Evolutionary conservation across 92 coral and sea anemone species (phyloP).

Genomic region (Galaxea fascicularis): DNA sequence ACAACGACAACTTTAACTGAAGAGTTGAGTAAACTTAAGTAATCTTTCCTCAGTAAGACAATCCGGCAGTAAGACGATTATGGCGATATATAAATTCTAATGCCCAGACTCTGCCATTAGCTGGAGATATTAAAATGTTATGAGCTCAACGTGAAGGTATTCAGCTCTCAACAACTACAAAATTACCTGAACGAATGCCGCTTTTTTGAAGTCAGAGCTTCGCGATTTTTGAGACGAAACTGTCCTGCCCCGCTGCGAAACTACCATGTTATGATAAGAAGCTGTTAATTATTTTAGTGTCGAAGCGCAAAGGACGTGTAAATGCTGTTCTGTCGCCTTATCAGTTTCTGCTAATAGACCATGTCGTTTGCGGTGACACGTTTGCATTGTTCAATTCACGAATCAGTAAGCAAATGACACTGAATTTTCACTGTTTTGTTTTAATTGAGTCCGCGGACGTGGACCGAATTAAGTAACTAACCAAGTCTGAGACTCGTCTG

Average conservation of each 20-base stretch:
- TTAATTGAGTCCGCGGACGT: not conserved
- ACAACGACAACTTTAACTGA: not conserved
- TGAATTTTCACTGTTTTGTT: conserved; percentile 27
- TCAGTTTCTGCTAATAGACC: conserved; percentile 43
- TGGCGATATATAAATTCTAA: not conserved
- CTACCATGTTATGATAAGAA: conserved; percentile 2
- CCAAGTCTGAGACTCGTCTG: not conserved
- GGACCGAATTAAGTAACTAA: not conserved
- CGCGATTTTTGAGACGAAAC: not conserved
- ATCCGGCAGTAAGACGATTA: not conserved
- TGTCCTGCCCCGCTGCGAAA: not conserved
- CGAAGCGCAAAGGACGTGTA: conserved; percentile 11
- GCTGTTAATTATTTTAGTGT: conserved; percentile 30
- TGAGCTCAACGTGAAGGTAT: conserved; percentile 4
- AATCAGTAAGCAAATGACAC: conserved; percentile 27
- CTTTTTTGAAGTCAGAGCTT: not conserved
- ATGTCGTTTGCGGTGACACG: conserved; percentile 45
- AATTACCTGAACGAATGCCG: conserved; percentile 16
- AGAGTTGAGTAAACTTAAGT: conserved; percentile 25
- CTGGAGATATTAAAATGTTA: not conserved
- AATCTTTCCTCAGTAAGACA: not conserved
- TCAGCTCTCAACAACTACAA: not conserved
- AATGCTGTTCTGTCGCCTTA: conserved; percentile 31
- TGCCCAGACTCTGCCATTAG: not conserved
- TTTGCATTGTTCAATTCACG: conserved; percentile 40